Percentiles rank a stretch among this genome's conserved stretches.
These are phyloP conservation scores for Prochilodus magdalenae DNA, from an alignment of 2,113 vertebrate genomes.

Conservation along the genomic window DNA sequence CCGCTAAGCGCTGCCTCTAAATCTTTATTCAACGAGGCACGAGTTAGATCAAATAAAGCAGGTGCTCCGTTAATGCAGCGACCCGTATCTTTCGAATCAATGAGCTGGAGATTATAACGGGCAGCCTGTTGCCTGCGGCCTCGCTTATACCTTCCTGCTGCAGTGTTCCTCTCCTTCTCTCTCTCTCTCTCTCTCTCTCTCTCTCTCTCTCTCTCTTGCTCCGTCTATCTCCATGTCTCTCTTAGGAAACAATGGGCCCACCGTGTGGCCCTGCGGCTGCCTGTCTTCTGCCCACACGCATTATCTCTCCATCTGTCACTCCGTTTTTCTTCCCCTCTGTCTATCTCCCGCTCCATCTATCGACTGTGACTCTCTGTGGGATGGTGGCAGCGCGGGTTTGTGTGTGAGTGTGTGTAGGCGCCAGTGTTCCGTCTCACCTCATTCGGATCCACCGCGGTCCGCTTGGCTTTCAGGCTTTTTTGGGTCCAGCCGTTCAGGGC, in stretches of 20 bases:
- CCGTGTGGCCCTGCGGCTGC: conserved; percentile 48
- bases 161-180: conserved; percentile 15
- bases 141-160: neutral
- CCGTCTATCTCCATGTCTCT: conserved; percentile 33
- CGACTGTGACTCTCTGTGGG: conserved; percentile 51
- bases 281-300: conserved; percentile 49
- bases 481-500: conserved; percentile 13
- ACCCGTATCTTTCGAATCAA: conserved; percentile 5
- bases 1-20: conserved; percentile 9
- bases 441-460: conserved; percentile 31
- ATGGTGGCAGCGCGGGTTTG: conserved; percentile 33
- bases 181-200: conserved; percentile 28
- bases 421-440: conserved; percentile 41
- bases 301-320: conserved; percentile 64
- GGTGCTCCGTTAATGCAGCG: neutral
- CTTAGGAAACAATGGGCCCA: conserved; percentile 51
- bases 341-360: conserved; percentile 56
- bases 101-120: conserved; percentile 13
- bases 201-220: conserved; percentile 43
- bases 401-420: conserved; percentile 23
- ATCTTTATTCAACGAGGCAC: conserved; percentile 9
- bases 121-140: conserved; percentile 16
- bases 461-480: conserved; percentile 35
- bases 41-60: conserved; percentile 27
- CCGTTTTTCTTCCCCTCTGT: conserved; percentile 55